phyloP scores from a whole-genome alignment of 2,113 vertebrate genomes.

The Meleagris gallopavo region DNA sequence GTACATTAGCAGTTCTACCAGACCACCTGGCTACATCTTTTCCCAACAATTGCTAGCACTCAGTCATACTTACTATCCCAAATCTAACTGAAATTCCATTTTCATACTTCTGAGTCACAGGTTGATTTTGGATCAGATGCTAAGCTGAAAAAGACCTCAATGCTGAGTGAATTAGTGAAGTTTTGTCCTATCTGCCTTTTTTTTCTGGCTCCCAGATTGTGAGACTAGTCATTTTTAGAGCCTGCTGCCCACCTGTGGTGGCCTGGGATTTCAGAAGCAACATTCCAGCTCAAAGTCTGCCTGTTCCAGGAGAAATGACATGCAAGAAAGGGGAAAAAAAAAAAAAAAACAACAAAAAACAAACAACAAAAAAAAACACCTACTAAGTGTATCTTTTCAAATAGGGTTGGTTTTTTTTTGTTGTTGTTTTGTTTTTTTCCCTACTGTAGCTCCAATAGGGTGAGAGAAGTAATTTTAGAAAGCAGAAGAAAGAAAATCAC shows the following conservation, averaged over 20 bases:
- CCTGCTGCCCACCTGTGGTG: background rate
- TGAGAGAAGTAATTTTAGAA: background rate
- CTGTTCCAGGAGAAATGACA: background rate
- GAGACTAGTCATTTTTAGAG: background rate
- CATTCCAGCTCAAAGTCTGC: background rate
- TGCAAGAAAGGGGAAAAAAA: background rate
- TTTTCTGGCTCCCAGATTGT: background rate
- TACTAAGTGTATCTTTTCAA: background rate
- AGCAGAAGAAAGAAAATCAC: background rate
- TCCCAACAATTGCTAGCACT: background rate
- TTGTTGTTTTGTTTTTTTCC: rapidly evolving
- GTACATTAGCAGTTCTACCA: background rate
- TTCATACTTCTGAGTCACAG: background rate
- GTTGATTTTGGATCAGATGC: background rate
- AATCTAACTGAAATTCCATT: background rate
- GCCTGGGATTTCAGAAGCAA: background rate
- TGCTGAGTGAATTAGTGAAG: rapidly evolving
- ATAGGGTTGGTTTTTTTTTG: background rate
- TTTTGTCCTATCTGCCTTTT: background rate
- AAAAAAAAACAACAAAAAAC: too few relatives aligned
- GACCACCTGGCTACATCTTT: background rate
- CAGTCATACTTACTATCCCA: background rate
- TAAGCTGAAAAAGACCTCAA: background rate
- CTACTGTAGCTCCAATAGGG: background rate
- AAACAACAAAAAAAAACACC: background rate